Percentiles rank a stretch among this genome's conserved stretches.
Evolutionary conservation across 1,140 invertebrate species (phyloP).

Genomic region (Lordiphosa mommai): DNA sequence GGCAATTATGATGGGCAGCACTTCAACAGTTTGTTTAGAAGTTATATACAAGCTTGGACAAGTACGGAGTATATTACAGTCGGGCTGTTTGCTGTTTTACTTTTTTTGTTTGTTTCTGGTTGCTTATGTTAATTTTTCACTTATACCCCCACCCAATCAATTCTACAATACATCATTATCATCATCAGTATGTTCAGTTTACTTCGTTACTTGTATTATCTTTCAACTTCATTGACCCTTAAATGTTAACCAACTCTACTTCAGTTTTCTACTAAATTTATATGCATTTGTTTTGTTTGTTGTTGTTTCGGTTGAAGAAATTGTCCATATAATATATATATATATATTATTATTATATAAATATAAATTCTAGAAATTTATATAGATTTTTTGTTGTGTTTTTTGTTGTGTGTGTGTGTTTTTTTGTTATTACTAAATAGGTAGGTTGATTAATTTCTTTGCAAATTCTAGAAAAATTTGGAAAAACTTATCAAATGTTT

Average conservation of each 20-base stretch:
- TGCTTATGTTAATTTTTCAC: constrained; percentile 33
- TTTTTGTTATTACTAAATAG: constrained; percentile 64
- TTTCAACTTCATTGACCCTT: constrained; percentile 32
- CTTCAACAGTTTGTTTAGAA: constrained; percentile 20
- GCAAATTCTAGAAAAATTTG: constrained; percentile 35
- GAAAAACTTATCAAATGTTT: constrained; percentile 14
- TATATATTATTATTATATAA: constrained; percentile 23
- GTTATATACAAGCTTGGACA: too few species aligned
- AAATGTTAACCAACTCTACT: constrained; percentile 56
- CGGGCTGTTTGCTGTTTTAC: too few species aligned
- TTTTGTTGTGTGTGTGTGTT: constrained; percentile 14
- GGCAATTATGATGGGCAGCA: too few species aligned
- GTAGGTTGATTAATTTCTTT: constrained; percentile 67
- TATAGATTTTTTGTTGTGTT: constrained; percentile 31
- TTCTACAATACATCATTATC: constrained; percentile 43
- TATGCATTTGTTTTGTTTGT: constrained; percentile 34
- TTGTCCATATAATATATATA: constrained; percentile 33
- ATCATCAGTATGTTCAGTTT: not conserved
- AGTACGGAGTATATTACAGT: too few species aligned
- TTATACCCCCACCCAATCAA: constrained; percentile 30
- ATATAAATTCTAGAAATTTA: constrained; percentile 72
- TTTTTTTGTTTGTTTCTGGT: constrained; percentile 31
- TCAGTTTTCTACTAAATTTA: constrained; percentile 64
- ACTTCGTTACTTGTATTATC: not conserved
- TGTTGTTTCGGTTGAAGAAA: constrained; percentile 41